Evolutionary conservation across 2,113 vertebrate species (phyloP), one percentile per base, ranked within the genome.

Genomic region (Bolborhynchus lineola): DNA sequence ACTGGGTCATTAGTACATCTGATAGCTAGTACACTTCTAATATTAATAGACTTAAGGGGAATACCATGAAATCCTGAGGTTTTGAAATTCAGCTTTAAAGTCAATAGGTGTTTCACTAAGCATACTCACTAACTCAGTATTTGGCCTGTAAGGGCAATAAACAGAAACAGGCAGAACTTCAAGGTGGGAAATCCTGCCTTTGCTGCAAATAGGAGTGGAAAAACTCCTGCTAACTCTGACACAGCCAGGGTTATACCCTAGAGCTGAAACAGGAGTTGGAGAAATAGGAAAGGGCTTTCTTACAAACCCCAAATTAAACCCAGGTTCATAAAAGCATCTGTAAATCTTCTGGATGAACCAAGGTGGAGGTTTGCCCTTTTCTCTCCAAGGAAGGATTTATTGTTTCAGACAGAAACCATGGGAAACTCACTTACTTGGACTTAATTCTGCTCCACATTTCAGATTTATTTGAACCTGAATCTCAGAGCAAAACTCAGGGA

Each of bases 391-490:
- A 84, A 92, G 82, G 57, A 89, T 93, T 94, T 95, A 84, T 82
- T 68, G 64, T 84, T 94, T 94, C 88, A 91, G 90, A 94, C 76
- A 90, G 76, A 95, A 93, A 93, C 55, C 88, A 86, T 92, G 95
- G 74, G 92, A 97, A 95, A 96, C 65, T 94, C 65, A 13, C 33
- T 91, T 65, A 47, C 90, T 96, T 95, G 94, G 92, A 82, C 86
- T n/a, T 52, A 93, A 60, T 79, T 83, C 86, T 91, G 57, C 41
- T 90, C 69, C 52, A 74, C 46, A 47, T 84, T 86, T 94, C 88
- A 57, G 52, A 91, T 90, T 88, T 91, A 90, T 86, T 88, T 79
- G 74, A 97, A 88, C 64, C 82, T 82, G 77, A 91, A 90, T 71
- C 87, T 91, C 78, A 67, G 49, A 84, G 68, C 47, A 93, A 86